phyloP scores from a whole-genome alignment of 2,888 invertebrate species.

The Stegophylla sp. region DNA sequence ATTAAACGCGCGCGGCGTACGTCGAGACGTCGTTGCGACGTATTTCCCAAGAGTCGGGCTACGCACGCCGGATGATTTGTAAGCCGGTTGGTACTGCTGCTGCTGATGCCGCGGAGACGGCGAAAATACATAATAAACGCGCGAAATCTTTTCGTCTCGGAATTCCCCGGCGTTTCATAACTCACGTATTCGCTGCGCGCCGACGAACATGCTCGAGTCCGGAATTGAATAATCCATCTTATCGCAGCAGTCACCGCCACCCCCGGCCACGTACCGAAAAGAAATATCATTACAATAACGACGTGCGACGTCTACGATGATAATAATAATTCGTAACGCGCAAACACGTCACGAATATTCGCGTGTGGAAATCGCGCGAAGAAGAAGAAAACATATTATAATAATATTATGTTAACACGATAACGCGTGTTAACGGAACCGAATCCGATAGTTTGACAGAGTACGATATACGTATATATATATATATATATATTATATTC shows the following conservation, averaged over 20 bases:
- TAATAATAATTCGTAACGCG: not conserved
- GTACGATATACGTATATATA: too few relatives aligned
- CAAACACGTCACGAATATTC: not conserved
- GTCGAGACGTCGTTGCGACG: conserved; percentile 14
- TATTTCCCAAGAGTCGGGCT: conserved; percentile 44
- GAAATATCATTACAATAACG: not conserved
- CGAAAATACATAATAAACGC: conserved; percentile 19
- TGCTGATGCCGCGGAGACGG: too few relatives aligned
- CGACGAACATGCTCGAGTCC: not conserved
- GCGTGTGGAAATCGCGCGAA: too few relatives aligned
- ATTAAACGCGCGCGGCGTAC: conserved; percentile 43
- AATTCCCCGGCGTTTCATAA: conserved; percentile 31
- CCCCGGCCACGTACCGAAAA: not conserved
- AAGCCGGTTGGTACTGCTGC: not conserved
- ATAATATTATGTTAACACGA: too few relatives aligned
- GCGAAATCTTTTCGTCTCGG: conserved; percentile 3
- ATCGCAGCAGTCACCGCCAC: too few relatives aligned
- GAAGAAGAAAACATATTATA: too few relatives aligned
- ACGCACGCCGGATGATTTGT: conserved; percentile 37
- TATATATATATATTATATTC: too few relatives aligned
- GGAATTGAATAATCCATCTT: conserved; percentile 34
- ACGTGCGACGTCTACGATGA: not conserved
- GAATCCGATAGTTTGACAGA: too few relatives aligned
- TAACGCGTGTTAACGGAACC: too few relatives aligned
- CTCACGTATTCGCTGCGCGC: conserved; percentile 4